Base-by-base conservation (phyloP, 2,797 vertebrate genomes). In the Lemur catta region DNA sequence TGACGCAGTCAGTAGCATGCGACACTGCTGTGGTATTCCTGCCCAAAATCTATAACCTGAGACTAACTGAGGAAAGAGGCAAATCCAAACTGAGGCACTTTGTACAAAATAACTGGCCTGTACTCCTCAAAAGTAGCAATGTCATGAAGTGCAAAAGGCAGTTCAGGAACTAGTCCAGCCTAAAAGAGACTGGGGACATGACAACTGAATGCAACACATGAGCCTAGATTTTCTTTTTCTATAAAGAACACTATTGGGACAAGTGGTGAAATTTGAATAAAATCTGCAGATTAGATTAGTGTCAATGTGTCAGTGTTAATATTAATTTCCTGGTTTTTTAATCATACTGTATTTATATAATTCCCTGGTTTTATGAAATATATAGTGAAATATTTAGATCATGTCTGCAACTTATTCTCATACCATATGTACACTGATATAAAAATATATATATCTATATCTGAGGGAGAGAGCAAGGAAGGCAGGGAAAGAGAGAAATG, bases 331-430 rank as follows among this genome's bases (percentile, higher is more conserved):
- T 93, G 0, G 88, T 92, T 81, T 78, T 48, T 65, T 79, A 38
- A 84, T 43, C 35, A 89, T 12, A 67, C 11, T 50, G 20, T 67
- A 33, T 41, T 65, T 89, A 85, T 13, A 17, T 35, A 86, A 95
- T 88, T 57, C 57, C 22, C 5, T 92, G 13, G 1, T 50, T 94
- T 93, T 95, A 98, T 84, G 48, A 97, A 95, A 89, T n/a, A 87
- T 7, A 61, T 13, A 91, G 35, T 67, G 43, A 71, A 86, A 55
- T 86, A 86, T 71, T 86, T 71, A 72, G 84, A 43, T 86, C 14
- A 43, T 24, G 12, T 86, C 84, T 57, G 33, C 61, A 67, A 84
- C 12, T 63, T 41, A 80, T 63, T 82, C 24, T 28, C 63, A 38
- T 17, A 69, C 5, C n/a, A 26, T 79, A 79, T 38, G 50, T 55